Evolutionary conservation across 2,888 invertebrate species (phyloP).

Genomic region (Chymomyza amoena): DNA sequence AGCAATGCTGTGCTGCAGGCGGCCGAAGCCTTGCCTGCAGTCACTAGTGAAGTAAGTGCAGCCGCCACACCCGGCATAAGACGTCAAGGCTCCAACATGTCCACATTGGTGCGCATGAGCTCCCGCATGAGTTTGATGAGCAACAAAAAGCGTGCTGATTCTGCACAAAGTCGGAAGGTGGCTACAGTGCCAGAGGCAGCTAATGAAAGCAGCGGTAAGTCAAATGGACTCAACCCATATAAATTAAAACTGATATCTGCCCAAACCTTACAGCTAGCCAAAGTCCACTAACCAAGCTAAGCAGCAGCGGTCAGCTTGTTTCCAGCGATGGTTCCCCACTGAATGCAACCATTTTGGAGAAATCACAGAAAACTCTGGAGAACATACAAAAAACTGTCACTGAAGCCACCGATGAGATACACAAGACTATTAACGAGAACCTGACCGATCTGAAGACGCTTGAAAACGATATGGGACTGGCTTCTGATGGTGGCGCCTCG

Average conservation of each 20-base stretch:
- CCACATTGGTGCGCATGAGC: slow-evolving; percentile 71
- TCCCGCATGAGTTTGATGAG: slow-evolving; percentile 72
- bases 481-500: slow-evolving; percentile 54
- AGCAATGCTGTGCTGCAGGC: slow-evolving; percentile 62
- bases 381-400: slow-evolving; percentile 75
- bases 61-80: slow-evolving; percentile 37
- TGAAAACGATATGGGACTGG: slow-evolving; percentile 72
- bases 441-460: slow-evolving; percentile 74
- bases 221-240: not conserved
- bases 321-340: slow-evolving; percentile 44
- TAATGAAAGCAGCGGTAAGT: slow-evolving; percentile 48
- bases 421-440: slow-evolving; percentile 77
- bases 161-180: slow-evolving; percentile 71
- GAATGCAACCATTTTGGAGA: slow-evolving; percentile 70
- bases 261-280: slow-evolving; percentile 10
- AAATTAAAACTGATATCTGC: not conserved
- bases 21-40: slow-evolving; percentile 59
- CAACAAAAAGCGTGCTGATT: slow-evolving; percentile 75
- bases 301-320: slow-evolving; percentile 36
- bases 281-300: slow-evolving; percentile 67
- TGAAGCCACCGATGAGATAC: slow-evolving; percentile 76
- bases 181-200: slow-evolving; percentile 46
- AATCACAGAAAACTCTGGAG: slow-evolving; percentile 74
- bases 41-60: slow-evolving; percentile 48
- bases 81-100: slow-evolving; percentile 69